Percentiles rank a stretch among this genome's conserved stretches.
Conservation (phyloP, 2,113 vertebrate species). For the Procavia capensis region DNA sequence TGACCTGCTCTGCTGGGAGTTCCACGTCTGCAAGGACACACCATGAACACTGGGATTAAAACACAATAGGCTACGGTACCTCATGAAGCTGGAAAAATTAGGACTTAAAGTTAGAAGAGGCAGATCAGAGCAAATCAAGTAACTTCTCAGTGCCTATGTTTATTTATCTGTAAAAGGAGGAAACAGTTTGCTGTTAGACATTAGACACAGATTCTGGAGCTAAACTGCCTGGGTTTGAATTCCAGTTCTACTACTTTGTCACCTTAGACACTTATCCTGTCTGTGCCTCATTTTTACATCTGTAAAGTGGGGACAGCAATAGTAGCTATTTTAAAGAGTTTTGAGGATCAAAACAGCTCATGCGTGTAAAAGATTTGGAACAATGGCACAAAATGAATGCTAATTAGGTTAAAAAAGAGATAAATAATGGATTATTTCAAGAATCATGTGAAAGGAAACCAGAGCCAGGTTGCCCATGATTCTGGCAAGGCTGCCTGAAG, state of each 20-base stretch:
- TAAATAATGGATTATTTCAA: neutral
- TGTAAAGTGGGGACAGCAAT: neutral
- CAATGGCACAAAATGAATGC: neutral
- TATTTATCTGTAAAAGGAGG: neutral
- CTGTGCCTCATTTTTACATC: neutral
- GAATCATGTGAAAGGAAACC: neutral
- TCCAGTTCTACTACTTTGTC: neutral
- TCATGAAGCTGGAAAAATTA: neutral
- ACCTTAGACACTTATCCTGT: neutral
- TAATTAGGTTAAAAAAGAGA: neutral
- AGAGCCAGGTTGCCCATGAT: neutral
- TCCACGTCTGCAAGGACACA: neutral
- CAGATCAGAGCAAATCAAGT: neutral
- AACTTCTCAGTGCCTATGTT: neutral
- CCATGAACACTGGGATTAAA: neutral
- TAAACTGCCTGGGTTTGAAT: neutral
- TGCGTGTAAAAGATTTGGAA: slow-evolving; percentile 6
- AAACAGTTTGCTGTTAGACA: neutral
- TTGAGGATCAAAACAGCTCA: neutral
- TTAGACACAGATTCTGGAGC: neutral
- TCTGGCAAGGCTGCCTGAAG: neutral
- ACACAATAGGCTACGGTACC: neutral
- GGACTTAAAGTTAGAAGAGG: neutral
- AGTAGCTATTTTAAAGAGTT: neutral
- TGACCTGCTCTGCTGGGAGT: neutral